Evolutionary conservation across 2,888 invertebrate genomes (phyloP), one percentile per base, ranked within the genome.

Genomic region (Cheilosia urbana): DNA sequence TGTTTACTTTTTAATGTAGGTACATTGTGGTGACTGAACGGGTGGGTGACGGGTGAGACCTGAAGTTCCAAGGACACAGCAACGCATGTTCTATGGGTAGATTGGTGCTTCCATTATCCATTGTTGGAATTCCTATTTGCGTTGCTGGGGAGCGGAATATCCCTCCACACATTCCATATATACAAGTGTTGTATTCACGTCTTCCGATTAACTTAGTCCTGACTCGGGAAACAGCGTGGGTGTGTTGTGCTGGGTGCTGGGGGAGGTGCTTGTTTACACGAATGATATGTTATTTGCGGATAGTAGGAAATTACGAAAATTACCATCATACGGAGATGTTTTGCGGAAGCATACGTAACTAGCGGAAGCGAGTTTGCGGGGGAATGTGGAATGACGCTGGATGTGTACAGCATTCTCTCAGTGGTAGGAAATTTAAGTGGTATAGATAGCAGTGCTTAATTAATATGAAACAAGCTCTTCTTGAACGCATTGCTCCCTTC

Each of bases 111-210:
- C 13, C 19, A 42, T 68, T 53, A 40, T 45, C 34, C 13, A 37
- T 40, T 49, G 51, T 63, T 62, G 30, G 62, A 73, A 62, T 62
- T 73, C 34, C 62, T 63, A 34, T 62, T 53, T 63, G 42, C 34
- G 19, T 6, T 53, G 58, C 34, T 11, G n/a, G 37, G 21, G 11
- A 42, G 45, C 45, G 13, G n/a, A 55, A 53, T 53, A 63, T 24
- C 30, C 40, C n/a, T 47, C 13, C 24, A 57, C 47, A 3, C 75
- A 40, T 57, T 47, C n/a, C 19, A 11, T 27, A 37, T 11, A 40
- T 15, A 17, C 5, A 30, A 34, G 11, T 11, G 7, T 7, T 17
- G 17, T 21, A 45, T 42, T n/a, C 40, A 11, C 13, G 15, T 27
- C 45, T 68, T 45, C 24, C 34, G 34, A 55, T 62, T 69, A 77